Base-by-base conservation (phyloP, 2,888 invertebrate genomes). In the Habrosyne pyritoides region DNA sequence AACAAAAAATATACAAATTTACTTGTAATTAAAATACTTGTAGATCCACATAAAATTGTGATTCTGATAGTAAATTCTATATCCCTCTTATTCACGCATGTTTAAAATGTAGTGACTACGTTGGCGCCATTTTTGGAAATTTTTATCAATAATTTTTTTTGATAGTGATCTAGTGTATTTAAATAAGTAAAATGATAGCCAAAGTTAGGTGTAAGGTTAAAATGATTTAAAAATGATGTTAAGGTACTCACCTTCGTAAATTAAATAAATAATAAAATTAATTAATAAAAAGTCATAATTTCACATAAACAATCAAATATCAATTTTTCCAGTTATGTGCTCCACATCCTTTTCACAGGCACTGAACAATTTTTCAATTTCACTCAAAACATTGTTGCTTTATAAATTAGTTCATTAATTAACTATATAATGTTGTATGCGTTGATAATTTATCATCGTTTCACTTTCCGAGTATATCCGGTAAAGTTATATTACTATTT, bases 401-500 rank as follows among this genome's bases (percentile, higher is more conserved):
- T 78, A 42, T 24, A 7, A 5, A 24, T 5, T 5, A 24, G 4
- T 24, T 24, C 7, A 42, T 42, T 71, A 74, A 79, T 79, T 70
- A 83, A 69, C 71, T 2, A 42, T 74, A 73, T 75, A 73, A 78
- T n/a, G n/a, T 76, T 74, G 70, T 75, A 73, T 67, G 71, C 59
- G 64, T 64, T 63, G 70, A 73, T 75, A 74, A 76, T 66, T 71
- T 67, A 66, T 63, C 64, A 67, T 64, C 65, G 66, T 72, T 59
- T 73, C 79, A 83, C 81, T 78, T 65, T 64, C 60, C 54, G 52
- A 73, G 76, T 78, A 71, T 63, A 74, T 70, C 68, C 68, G 60
- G 57, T 62, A 61, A 78, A 79, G 75, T 79, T 80, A 70, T 79
- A 78, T 80, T 73, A 76, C 81, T 77, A 78, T 81, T 76, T 56